Conservation (phyloP, 1,140 invertebrate genomes). For the Triops longicaudatus region DNA sequence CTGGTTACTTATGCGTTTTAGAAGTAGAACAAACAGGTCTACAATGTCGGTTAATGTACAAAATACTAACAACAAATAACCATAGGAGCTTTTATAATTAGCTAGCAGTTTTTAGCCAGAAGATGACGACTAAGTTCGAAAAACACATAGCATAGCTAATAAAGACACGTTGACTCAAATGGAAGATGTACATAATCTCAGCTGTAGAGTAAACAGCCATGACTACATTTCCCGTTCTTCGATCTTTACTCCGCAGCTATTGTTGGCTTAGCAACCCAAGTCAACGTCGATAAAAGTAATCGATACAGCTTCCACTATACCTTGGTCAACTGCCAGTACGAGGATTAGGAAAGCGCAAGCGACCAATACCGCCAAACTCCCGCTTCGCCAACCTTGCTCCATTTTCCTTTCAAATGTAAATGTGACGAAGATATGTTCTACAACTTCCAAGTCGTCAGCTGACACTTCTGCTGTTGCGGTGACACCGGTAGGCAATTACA, state of each 20-base stretch:
- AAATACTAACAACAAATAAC: no score
- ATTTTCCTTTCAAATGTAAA: not conserved
- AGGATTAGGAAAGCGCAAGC: not conserved
- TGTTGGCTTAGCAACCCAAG: not conserved
- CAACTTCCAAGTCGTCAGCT: not conserved
- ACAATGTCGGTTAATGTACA: no score
- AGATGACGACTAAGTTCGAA: no score
- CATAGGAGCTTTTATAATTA: no score
- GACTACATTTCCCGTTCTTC: not conserved
- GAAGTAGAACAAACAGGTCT: no score
- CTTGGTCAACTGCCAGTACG: not conserved
- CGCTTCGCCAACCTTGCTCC: not conserved
- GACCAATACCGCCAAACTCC: not conserved
- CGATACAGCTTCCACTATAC: not conserved
- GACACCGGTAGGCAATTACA: not conserved
- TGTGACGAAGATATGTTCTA: not conserved
- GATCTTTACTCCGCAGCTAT: not conserved
- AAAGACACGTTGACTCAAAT: no score
- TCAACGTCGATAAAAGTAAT: slow-evolving; percentile 5
- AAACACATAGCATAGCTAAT: no score
- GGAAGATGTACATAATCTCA: no score
- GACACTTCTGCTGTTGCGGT: not conserved
- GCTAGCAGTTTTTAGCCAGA: no score
- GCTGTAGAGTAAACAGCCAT: no score
- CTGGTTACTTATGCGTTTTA: no score